These are phyloP conservation scores for Menura novaehollandiae DNA, from an alignment of 2,113 vertebrate species.

Conservation along the genomic window DNA sequence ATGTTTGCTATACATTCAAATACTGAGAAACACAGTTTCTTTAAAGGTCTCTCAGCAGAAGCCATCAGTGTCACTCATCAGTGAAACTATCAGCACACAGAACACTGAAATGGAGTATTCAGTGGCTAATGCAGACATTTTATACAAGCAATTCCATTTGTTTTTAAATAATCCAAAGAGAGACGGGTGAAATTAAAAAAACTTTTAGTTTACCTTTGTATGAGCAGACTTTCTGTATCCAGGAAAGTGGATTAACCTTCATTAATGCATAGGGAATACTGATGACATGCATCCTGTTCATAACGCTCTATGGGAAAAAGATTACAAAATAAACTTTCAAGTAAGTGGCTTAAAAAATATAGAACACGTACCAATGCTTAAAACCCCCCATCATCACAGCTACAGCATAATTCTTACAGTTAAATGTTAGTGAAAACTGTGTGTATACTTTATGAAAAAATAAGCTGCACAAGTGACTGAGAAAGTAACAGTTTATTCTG, in stretches of 20 bases:
- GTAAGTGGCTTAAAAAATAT: neutral
- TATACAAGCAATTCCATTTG: neutral
- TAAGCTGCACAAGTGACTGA: neutral
- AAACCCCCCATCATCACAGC: neutral
- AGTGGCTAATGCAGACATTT: neutral
- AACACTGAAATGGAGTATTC: neutral
- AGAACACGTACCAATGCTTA: neutral
- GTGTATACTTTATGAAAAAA: neutral
- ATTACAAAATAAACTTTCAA: neutral
- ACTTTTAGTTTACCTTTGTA: constrained; percentile 84
- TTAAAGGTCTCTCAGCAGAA: neutral
- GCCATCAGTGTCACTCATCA: neutral
- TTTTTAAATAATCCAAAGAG: neutral
- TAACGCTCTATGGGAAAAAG: constrained; percentile 79
- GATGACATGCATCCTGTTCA: constrained; percentile 95
- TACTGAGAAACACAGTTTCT: neutral
- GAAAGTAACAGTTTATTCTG: neutral
- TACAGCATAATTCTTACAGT: neutral
- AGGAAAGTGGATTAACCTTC: constrained; percentile 97
- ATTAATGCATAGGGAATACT: constrained; percentile 95
- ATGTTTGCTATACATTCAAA: neutral
- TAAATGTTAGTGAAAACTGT: neutral
- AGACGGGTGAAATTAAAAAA: neutral
- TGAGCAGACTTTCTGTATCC: constrained; percentile 93
- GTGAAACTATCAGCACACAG: neutral